Conservation (phyloP, 2,113 vertebrate genomes). For the Oreamnos americanus region DNA sequence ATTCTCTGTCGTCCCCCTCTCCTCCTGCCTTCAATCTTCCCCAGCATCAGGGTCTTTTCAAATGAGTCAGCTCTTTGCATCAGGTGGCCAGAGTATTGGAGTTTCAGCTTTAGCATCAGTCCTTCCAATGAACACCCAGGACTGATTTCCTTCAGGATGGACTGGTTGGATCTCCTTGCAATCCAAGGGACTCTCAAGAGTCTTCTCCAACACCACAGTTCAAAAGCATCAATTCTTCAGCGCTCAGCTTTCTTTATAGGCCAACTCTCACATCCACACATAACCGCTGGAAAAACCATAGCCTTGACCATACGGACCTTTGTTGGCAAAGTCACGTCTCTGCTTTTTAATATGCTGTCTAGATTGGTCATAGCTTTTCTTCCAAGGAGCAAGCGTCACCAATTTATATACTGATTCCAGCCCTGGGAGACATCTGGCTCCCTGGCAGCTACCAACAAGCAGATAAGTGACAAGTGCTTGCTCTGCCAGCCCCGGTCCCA, state of each 20-base stretch:
- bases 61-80: background rate
- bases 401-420: background rate
- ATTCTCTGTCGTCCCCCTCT: background rate
- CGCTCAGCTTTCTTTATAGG: background rate
- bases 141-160: background rate
- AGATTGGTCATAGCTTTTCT: background rate
- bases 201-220: background rate
- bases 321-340: background rate
- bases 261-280: background rate
- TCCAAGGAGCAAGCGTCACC: background rate
- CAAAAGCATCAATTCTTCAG: background rate
- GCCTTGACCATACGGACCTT: background rate
- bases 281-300: background rate
- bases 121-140: background rate
- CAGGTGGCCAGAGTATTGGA: background rate
- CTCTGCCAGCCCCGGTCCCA: background rate
- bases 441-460: background rate
- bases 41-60: background rate
- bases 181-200: background rate
- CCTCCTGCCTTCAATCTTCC: background rate
- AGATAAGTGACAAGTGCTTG: background rate
- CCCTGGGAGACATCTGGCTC: background rate
- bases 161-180: background rate
- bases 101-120: background rate
- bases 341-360: background rate